These are phyloP conservation scores for Grapholita molesta DNA, from an alignment of 1,140 invertebrate genomes.

Conservation along the genomic window DNA sequence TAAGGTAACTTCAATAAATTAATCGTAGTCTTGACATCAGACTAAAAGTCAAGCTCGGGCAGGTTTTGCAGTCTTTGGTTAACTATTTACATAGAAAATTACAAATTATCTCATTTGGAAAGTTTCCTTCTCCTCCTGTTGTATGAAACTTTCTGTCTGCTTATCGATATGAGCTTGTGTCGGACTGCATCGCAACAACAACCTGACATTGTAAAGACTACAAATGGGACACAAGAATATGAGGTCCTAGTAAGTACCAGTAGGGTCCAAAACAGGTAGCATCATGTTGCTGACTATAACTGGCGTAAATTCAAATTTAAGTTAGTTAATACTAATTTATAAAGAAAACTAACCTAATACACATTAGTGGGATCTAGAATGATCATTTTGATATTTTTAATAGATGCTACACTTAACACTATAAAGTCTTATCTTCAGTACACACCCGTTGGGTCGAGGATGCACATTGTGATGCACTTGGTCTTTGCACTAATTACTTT, in stretches of 20 bases:
- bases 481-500: slow-evolving; percentile 31
- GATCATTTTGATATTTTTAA: slow-evolving; percentile 43
- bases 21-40: slow-evolving; percentile 41
- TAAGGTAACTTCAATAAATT: slow-evolving; percentile 75
- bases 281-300: slow-evolving; percentile 37
- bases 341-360: slow-evolving; percentile 48
- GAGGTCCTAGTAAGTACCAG: slow-evolving; percentile 51
- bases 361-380: slow-evolving; percentile 66
- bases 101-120: slow-evolving; percentile 29
- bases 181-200: slow-evolving; percentile 47
- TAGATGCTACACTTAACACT: slow-evolving; percentile 34
- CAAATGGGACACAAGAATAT: slow-evolving; percentile 31
- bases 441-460: slow-evolving; percentile 58
- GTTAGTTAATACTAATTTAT: background rate
- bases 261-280: slow-evolving; percentile 51
- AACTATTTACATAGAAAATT: slow-evolving; percentile 54
- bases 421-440: slow-evolving; percentile 43
- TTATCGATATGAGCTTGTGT: slow-evolving; percentile 59
- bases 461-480: slow-evolving; percentile 51
- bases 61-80: slow-evolving; percentile 71
- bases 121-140: slow-evolving; percentile 66
- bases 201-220: slow-evolving; percentile 8
- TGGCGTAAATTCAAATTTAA: background rate
- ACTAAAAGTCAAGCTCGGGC: slow-evolving; percentile 34
- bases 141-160: slow-evolving; percentile 59